Evolutionary conservation across 2,888 invertebrate genomes (phyloP).

Genomic region (Caenorhabditis japonica): DNA sequence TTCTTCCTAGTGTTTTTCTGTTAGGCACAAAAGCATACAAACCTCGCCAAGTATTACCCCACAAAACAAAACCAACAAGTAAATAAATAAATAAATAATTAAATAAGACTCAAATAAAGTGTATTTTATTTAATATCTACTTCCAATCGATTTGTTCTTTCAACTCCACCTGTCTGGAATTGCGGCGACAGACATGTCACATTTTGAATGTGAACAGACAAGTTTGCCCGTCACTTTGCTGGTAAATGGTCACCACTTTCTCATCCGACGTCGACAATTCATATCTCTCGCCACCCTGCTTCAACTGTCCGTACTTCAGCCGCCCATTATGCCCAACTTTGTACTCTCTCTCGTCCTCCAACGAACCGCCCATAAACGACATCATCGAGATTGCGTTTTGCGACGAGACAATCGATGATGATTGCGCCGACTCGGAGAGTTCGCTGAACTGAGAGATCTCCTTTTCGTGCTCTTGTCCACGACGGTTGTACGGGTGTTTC

Average conservation of each 20-base stretch:
- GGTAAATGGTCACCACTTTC: constrained; percentile 17
- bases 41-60: constrained; percentile 3
- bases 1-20: constrained; percentile 33
- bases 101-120: not conserved
- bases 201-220: constrained; percentile 25
- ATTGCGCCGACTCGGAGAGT: not conserved
- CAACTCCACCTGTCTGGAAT: too few species aligned
- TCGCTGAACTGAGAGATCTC: not conserved
- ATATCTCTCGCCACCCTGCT: constrained; percentile 25
- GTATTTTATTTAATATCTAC: not conserved
- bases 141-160: not conserved
- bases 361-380: constrained; percentile 12
- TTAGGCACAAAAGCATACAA: constrained; percentile 40
- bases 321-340: constrained; percentile 11
- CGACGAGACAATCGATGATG: too few species aligned
- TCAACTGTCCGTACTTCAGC: constrained; percentile 10
- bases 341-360: constrained; percentile 1
- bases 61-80: too few species aligned
- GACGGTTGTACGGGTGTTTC: constrained; percentile 48
- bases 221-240: constrained; percentile 35
- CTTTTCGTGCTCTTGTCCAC: not conserved
- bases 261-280: constrained; percentile 14
- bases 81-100: too few species aligned
- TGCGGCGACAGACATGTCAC: too few species aligned
- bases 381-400: not conserved